Evolutionary conservation across 2,888 invertebrate species (phyloP), one percentile per base, ranked within the genome.

Genomic region (Mactromeris polynyma): DNA sequence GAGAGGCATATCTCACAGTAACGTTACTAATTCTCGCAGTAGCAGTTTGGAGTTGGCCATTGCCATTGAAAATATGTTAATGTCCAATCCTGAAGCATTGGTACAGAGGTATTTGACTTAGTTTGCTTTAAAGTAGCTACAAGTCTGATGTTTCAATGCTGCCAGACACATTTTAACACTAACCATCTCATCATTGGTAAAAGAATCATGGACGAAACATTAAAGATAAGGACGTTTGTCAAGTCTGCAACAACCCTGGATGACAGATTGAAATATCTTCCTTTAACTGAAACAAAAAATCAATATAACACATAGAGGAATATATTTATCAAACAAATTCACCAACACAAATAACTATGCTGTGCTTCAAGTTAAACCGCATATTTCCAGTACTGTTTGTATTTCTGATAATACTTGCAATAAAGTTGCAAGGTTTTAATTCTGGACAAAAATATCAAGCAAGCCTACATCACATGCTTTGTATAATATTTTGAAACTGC

Each of bases 391-490:
- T 7, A 64, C 46, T 3, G 26, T 58, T 21, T 64, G 26, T n/a
- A 26, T 64, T 64, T 64, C 58, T 64, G 58, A 26, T n/a, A 21
- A n/a, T 64, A 9, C 11, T n/a, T 58, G n/a, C 58, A 7, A 7
- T 26, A 7, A 26, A n/a, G 58, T 58, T 58, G 58, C 58, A 2
- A 21, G 58, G 58, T 26, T 64, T 26, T 26, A 64, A 64, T 26
- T 64, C 26, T 7, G 58, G 58, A 64, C 58, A 64, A 64, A 64
- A 21, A 64, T n/a, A 64, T n/a, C n/a, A 64, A 64, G 58, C 58
- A 64, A 64, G 58, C 26, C 58, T 64, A 64, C 58, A 64, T 64
- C 58, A 64, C 58, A 64, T 64, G 58, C 58, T 64, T 64, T 64
- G 26, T 64, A 26, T 64, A 11, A 26, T 11, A 64, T 64, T n/a